Evolutionary conservation across 2,797 vertebrate genomes (phyloP).

Genomic region (Ammospiza maritima): DNA sequence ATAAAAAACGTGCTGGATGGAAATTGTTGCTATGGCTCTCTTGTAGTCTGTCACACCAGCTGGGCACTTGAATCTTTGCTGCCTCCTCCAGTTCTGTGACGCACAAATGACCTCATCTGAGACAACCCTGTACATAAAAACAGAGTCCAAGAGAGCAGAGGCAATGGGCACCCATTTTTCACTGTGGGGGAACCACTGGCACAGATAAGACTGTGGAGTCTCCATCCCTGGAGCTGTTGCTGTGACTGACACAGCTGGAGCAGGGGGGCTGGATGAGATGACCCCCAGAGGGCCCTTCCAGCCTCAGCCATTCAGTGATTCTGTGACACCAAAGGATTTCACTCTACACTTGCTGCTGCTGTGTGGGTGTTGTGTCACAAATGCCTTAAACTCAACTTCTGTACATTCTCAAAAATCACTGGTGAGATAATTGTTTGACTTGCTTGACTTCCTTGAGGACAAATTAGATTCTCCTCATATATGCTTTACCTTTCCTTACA

Average conservation of each 20-base stretch:
- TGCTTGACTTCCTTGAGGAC: neutral
- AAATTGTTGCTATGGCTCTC: neutral
- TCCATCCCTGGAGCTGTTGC: neutral
- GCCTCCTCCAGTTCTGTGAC: neutral
- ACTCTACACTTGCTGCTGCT: neutral
- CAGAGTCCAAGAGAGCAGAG: neutral
- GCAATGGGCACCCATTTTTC: neutral
- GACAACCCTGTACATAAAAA: neutral
- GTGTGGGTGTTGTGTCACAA: neutral
- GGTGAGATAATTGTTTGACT: neutral
- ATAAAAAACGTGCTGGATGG: neutral
- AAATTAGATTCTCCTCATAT: neutral
- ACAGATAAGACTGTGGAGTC: neutral
- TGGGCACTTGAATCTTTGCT: neutral
- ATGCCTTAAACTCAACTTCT: neutral
- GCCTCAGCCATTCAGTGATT: neutral
- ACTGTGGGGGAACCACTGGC: accelerated
- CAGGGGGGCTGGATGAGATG: neutral
- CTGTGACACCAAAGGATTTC: neutral
- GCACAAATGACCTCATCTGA: neutral
- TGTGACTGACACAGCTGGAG: neutral
- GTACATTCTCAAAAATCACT: neutral
- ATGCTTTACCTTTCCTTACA: neutral
- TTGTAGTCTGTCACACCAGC: neutral
- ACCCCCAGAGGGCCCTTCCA: neutral